Conservation (phyloP, 2,888 invertebrate genomes). For the Hemicrepidius hirtus region DNA sequence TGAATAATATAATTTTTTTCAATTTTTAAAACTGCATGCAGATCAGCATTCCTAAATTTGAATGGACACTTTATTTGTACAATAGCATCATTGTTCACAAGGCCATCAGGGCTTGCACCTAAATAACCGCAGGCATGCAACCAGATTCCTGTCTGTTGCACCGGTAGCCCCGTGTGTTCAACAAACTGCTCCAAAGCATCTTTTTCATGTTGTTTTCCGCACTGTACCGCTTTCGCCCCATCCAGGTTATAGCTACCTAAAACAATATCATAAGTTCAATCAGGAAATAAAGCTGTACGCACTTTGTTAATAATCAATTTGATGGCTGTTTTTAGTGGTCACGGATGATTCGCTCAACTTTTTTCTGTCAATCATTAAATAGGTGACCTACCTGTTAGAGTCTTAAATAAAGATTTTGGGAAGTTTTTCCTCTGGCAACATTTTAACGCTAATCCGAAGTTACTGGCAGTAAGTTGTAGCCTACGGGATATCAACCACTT, state of each 20-base stretch:
- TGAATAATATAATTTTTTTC: constrained; percentile 12
- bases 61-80: constrained; percentile 47
- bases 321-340: no score
- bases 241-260: constrained; percentile 33
- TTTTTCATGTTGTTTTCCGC: constrained; percentile 9
- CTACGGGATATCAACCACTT: neutral
- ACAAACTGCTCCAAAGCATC: neutral
- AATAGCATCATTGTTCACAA: constrained; percentile 26
- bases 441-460: constrained; percentile 5
- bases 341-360: no score
- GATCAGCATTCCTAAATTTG: constrained; percentile 22
- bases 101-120: constrained; percentile 44
- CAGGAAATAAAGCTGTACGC: no score
- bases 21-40: constrained; percentile 15
- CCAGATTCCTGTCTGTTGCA: constrained; percentile 9
- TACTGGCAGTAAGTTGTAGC: constrained; percentile 22
- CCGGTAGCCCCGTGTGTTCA: neutral
- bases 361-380: neutral
- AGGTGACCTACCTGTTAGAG: constrained; percentile 1
- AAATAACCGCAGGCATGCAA: constrained; percentile 35
- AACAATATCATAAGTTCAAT: no score
- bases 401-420: constrained; percentile 26
- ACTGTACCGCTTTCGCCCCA: constrained; percentile 7
- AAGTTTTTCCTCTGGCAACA: constrained; percentile 5
- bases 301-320: no score